Conservation (phyloP, 2,797 vertebrate species). For the Streptopelia turtur region DNA sequence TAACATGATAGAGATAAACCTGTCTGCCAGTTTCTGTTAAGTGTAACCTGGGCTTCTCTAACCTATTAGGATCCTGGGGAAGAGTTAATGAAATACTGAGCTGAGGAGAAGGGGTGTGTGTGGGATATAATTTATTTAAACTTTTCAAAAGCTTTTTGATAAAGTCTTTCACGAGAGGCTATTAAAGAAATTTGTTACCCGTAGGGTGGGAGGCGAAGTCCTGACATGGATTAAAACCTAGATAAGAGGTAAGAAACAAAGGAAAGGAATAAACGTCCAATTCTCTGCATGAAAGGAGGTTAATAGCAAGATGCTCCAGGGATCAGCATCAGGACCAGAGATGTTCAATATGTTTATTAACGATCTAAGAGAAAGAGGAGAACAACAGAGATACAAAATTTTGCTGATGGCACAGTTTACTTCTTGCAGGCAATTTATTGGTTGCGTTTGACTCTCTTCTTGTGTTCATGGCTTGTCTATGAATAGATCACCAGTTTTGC, state of each 20-base stretch:
- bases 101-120: not conserved
- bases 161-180: conserved; percentile 63
- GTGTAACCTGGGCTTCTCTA: not conserved
- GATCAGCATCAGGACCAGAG: conserved; percentile 58
- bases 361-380: conserved; percentile 53
- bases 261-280: conserved; percentile 52
- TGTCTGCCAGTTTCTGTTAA: conserved; percentile 5
- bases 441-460: conserved; percentile 22
- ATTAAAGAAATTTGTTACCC: conserved; percentile 71
- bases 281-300: conserved; percentile 69
- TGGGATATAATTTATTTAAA: conserved; percentile 65
- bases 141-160: conserved; percentile 73
- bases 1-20: conserved; percentile 35
- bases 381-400: conserved; percentile 63
- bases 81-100: conserved; percentile 57
- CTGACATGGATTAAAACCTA: conserved; percentile 67
- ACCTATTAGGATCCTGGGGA: conserved; percentile 49
- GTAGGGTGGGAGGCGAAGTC: conserved; percentile 53
- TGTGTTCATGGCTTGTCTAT: conserved; percentile 20
- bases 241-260: conserved; percentile 71
- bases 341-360: conserved; percentile 74
- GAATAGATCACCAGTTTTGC: conserved; percentile 52
- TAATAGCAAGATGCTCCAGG: conserved; percentile 71
- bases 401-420: conserved; percentile 63
- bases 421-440: conserved; percentile 53